Conservation (phyloP, 2,888 invertebrate species). For the Frankliniella intonsa region DNA sequence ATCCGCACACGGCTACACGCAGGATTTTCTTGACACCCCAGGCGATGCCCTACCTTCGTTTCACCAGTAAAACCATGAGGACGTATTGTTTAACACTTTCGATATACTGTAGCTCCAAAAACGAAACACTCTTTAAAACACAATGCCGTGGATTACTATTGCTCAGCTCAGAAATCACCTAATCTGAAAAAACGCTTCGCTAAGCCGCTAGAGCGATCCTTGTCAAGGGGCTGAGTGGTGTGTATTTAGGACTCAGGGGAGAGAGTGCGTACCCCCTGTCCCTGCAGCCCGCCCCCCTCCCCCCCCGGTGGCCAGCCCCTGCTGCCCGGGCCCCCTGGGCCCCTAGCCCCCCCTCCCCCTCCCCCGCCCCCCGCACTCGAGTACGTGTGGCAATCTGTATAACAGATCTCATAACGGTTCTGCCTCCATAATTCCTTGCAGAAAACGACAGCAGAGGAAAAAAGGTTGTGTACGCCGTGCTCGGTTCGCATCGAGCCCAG, state of each 20-base stretch:
- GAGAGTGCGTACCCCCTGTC: neutral
- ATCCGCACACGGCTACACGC: no score
- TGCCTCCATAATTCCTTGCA: neutral
- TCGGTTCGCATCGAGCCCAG: neutral
- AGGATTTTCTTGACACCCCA: no score
- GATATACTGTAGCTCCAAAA: no score
- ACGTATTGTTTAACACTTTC: no score
- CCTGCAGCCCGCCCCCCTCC: neutral
- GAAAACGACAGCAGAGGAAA: conserved; percentile 15
- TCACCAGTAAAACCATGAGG: no score
- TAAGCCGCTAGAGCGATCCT: neutral
- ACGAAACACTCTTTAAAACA: no score
- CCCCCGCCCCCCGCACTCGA: neutral
- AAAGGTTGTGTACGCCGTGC: neutral
- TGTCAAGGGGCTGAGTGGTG: neutral
- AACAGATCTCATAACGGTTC: conserved; percentile 20
- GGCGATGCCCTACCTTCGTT: no score
- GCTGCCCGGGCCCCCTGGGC: neutral
- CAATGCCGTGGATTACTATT: no score
- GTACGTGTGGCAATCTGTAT: neutral
- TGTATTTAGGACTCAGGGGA: neutral
- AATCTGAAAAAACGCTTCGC: neutral
- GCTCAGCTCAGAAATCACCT: neutral
- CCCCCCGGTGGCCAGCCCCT: neutral
- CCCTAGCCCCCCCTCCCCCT: neutral